phyloP scores from a whole-genome alignment of 2,797 vertebrate species.

The Anolis apletophallus region DNA sequence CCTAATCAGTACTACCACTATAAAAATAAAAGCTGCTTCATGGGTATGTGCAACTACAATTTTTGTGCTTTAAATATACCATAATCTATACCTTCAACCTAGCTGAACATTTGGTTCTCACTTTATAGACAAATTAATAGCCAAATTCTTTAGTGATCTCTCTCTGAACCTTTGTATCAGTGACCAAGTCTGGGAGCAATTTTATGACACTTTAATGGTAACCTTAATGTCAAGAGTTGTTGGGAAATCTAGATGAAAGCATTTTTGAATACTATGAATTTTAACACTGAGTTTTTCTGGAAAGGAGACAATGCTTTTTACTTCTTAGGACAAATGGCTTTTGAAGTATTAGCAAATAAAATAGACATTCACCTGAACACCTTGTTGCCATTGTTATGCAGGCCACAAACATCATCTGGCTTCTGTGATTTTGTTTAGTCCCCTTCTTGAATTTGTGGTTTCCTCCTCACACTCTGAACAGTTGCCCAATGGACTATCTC shows the following conservation, averaged over 20 bases:
- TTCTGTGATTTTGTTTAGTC: neutral
- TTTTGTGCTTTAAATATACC: neutral
- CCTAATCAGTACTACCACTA: neutral
- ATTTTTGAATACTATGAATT: neutral
- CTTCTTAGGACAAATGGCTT: neutral
- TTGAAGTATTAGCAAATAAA: neutral
- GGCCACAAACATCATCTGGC: neutral
- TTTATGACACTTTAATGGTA: conserved; percentile 7
- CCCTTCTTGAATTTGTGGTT: neutral
- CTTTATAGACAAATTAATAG: neutral
- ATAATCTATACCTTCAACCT: neutral
- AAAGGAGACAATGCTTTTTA: neutral
- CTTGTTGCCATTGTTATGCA: neutral
- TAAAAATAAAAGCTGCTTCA: neutral
- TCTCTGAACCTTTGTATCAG: neutral
- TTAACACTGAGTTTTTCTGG: neutral
- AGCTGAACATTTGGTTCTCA: neutral
- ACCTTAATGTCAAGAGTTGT: neutral
- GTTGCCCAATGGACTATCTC: neutral
- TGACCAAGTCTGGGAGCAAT: conserved; percentile 6
- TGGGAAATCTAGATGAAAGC: neutral
- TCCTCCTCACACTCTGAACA: no score
- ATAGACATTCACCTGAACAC: neutral
- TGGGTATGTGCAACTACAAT: neutral
- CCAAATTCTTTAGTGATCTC: neutral